A percentile compares a stretch with the other conserved stretches of the same genome.
phyloP scores from a whole-genome alignment of 2,113 vertebrate species.

The Myocastor coypus region DNA sequence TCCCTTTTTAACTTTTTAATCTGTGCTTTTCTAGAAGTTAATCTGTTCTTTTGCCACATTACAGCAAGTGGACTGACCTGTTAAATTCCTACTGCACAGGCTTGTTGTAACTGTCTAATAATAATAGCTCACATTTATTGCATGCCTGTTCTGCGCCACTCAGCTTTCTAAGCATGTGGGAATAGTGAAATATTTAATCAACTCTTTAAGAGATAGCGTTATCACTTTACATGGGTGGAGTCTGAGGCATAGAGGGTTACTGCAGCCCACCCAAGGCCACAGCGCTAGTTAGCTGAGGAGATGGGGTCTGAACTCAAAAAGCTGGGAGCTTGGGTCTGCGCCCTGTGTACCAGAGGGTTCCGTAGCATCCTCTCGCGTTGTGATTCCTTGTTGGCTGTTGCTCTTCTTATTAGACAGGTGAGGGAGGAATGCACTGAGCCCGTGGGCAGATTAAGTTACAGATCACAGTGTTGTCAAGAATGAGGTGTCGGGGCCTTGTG shows the following conservation, averaged over 20 bases:
- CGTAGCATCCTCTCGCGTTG: accelerated
- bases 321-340: not conserved
- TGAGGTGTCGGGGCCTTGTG: constrained; percentile 23
- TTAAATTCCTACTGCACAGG: not conserved
- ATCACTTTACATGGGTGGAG: not conserved
- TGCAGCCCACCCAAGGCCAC: not conserved
- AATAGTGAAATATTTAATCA: constrained; percentile 9
- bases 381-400: not conserved
- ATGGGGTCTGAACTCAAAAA: not conserved
- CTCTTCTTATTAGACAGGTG: not conserved
- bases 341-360: not conserved
- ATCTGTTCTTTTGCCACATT: not conserved
- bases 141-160: not conserved
- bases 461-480: constrained; percentile 64
- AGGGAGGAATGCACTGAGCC: constrained; percentile 59
- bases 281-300: not conserved
- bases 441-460: constrained; percentile 78
- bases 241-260: not conserved
- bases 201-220: not conserved
- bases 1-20: not conserved
- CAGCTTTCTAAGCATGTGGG: not conserved
- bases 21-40: not conserved
- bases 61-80: not conserved
- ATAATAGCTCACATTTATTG: not conserved
- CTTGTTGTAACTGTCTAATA: not conserved